Evolutionary conservation across 2,888 invertebrate genomes (phyloP), one percentile per base, ranked within the genome.

Genomic region (Coleophora flavipennella): DNA sequence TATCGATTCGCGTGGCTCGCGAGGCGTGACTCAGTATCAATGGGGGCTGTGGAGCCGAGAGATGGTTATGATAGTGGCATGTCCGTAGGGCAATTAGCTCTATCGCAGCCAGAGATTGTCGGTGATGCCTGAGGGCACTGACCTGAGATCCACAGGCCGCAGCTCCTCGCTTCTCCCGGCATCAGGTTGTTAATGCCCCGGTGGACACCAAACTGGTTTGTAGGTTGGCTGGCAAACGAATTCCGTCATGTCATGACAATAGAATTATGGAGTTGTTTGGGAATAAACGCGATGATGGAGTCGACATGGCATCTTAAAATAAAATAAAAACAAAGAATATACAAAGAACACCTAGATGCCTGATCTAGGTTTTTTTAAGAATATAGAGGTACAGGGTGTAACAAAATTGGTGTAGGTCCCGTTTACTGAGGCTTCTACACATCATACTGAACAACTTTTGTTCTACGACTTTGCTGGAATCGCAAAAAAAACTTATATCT

Each of bases 1-100:
- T 51, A 61, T 65, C 64, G 59, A 57, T 55, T 55, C 48, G 47
- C 46, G 51, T 57, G 57, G 53, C 62, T 65, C 58, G 65, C 58
- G 59, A 59, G 61, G 62, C 75, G 72, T 75, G 74, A 75, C 74
- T 67, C 53, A 48, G 58, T 59, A 61, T 75, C 69, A 76, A 74
- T 73, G 64, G 65, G 55, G 50, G 51, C 58, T 54, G 53, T 59
- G 25, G 39, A 38, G 38, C 28, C 35, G 38, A 20, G 43, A 48
- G 62, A 65, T 67, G 53, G 57, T 48, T 51, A 43, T 53, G 43
- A 47, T 53, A 49, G 53, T 47, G 49, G 48, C 45, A 46, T 48
- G 49, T 20, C 20, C 20, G 20, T 20, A 20, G 20, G 38, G 50
- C 58, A 60, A 68, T 65, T 62, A 64, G 64, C 57, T 49, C 51